Percentiles rank a stretch among this genome's conserved stretches.
These are phyloP conservation scores for Caenorhabditis doughertyi DNA, from an alignment of 2,888 invertebrate species.

Conservation along the genomic window DNA sequence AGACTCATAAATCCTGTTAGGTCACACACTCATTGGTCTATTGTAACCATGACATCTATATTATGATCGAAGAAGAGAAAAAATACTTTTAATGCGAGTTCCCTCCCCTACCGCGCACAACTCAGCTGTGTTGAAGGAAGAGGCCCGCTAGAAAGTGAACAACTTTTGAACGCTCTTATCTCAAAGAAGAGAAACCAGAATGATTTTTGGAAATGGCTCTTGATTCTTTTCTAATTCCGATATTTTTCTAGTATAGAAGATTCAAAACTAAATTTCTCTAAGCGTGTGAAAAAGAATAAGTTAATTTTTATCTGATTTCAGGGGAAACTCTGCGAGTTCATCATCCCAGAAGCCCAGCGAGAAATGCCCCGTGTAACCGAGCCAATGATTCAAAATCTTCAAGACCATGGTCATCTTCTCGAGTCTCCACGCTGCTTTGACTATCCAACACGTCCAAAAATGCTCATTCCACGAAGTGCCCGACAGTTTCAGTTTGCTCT, in stretches of 20 bases:
- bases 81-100: constrained; percentile 4
- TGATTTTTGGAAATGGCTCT: no score
- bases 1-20: not conserved
- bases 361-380: constrained; percentile 47
- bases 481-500: constrained; percentile 75
- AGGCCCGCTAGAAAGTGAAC: no score
- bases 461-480: constrained; percentile 68
- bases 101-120: no score
- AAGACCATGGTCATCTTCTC: constrained; percentile 39
- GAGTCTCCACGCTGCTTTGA: constrained; percentile 33
- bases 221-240: no score
- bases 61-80: not conserved
- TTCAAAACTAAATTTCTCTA: no score
- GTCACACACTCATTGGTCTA: not conserved
- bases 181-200: no score
- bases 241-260: no score
- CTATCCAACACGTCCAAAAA: constrained; percentile 43
- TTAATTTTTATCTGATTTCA: constrained; percentile 23
- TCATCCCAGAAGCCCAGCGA: not conserved
- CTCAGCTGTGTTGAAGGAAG: constrained; percentile 3
- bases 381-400: constrained; percentile 28
- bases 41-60: constrained; percentile 13
- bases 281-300: no score
- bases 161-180: no score
- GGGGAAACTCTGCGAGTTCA: constrained; percentile 23